These are phyloP conservation scores for Motacilla alba DNA, from an alignment of 2,113 vertebrate species.

Conservation along the genomic window DNA sequence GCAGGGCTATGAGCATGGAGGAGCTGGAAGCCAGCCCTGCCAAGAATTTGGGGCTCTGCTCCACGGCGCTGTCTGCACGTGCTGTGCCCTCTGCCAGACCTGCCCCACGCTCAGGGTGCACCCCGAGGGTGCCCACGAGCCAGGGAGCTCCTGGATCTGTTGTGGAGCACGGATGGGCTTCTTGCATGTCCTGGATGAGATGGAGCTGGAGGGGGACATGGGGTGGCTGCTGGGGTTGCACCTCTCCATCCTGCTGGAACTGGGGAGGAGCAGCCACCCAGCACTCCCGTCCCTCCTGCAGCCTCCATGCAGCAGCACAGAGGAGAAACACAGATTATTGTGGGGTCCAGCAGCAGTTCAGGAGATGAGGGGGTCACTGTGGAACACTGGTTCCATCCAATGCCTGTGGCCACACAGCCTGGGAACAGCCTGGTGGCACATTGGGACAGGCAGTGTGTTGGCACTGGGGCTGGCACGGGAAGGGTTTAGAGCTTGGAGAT, in stretches of 20 bases:
- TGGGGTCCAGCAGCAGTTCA: neutral
- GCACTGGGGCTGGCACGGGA: neutral
- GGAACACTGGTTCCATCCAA: neutral
- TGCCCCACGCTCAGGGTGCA: neutral
- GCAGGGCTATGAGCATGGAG: neutral
- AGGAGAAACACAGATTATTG: neutral
- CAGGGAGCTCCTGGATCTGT: neutral
- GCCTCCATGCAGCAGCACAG: neutral
- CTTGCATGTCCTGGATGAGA: neutral
- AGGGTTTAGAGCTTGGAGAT: neutral
- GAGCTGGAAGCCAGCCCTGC: neutral
- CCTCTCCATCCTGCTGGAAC: neutral
- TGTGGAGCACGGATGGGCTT: neutral
- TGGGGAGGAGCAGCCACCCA: neutral
- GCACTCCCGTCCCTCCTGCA: neutral
- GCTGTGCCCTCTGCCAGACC: neutral
- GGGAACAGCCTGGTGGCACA: neutral
- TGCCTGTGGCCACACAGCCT: neutral
- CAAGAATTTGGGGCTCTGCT: neutral
- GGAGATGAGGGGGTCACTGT: neutral
- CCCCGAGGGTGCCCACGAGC: accelerated
- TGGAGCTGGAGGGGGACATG: accelerated
- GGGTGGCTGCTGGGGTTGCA: accelerated
- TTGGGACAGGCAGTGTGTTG: neutral
- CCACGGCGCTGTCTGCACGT: accelerated